Base-by-base conservation (phyloP, 2,888 invertebrate species). In the Pedicia rivosa region DNA sequence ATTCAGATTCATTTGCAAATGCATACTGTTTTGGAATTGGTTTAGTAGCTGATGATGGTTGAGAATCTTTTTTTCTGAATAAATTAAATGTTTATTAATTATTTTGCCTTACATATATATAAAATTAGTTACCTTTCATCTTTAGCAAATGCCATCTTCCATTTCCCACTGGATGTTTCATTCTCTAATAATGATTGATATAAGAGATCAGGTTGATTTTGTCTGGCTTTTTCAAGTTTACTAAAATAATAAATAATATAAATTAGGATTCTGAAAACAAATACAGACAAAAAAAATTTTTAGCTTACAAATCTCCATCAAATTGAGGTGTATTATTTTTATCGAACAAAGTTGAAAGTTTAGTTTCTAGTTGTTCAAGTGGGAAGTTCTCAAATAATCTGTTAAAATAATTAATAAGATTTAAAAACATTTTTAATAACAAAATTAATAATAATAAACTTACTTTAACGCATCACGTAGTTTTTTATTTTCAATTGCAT, bases 401-500 rank as follows among this genome's bases (percentile, higher is more conserved):
- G 50, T 38, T 42, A 35, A 38, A 33, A 20, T 22, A 12, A 25
- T 10, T 25, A 24, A 6, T 17, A 25, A 25, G 17, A 17, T 31
- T 31, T 30, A 8, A 31, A 35, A n/a, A 5, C 3, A 31, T n/a
- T 17, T 31, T 17, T 31, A 9, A 7, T 16, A 9, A 15, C 25
- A 25, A 17, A 14, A 29, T 36, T 27, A 13, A 27, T 36, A 12
- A 4, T 2, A 25, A 41, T 37, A 29, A 29, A 36, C 62, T 43
- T 65, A 78, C 68, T 78, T 75, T 45, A 74, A 67, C 10, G 75
- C 76, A 50, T 77, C 76, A 39, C 75, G 63, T 33, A 77, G 62
- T 52, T 78, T 74, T 53, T 73, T 72, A 45, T 68, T 67, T 3
- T 67, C 66, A 19, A 75, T 68, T 39, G 78, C 63, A 45, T 67